Conservation (phyloP, 2,113 vertebrate species). For the Scalopus aquaticus region DNA sequence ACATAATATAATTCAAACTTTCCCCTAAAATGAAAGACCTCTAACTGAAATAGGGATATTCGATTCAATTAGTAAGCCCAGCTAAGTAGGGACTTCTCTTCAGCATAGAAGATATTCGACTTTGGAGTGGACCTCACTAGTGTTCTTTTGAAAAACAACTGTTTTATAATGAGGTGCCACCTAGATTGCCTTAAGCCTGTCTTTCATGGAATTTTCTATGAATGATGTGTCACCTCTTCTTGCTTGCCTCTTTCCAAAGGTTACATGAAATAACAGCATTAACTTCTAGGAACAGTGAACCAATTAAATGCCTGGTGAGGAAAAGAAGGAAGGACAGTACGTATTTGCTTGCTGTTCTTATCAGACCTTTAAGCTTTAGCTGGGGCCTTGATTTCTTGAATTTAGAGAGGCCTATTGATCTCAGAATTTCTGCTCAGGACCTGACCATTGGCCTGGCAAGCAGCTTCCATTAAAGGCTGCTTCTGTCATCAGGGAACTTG, state of each 20-base stretch:
- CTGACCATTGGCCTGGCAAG: conserved; percentile 15
- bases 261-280: background rate
- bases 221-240: background rate
- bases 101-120: background rate
- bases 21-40: background rate
- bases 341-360: conserved; percentile 60
- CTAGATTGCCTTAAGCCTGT: background rate
- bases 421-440: conserved; percentile 33
- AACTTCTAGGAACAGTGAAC: conserved; percentile 51
- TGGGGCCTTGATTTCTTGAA: conserved; percentile 52
- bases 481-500: background rate
- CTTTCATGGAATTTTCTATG: background rate
- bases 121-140: background rate
- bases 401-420: conserved; percentile 46
- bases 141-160: background rate
- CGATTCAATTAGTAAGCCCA: background rate
- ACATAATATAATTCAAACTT: background rate
- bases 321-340: conserved; percentile 11
- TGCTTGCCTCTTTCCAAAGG: background rate
- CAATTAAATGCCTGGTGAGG: conserved; percentile 7
- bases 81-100: background rate
- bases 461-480: conserved; percentile 22
- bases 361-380: conserved; percentile 58
- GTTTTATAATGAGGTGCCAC: background rate
- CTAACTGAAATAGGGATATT: background rate